These are phyloP conservation scores for Aricia artaxerxes DNA, from an alignment of 2,888 invertebrate genomes.

Conservation along the genomic window DNA sequence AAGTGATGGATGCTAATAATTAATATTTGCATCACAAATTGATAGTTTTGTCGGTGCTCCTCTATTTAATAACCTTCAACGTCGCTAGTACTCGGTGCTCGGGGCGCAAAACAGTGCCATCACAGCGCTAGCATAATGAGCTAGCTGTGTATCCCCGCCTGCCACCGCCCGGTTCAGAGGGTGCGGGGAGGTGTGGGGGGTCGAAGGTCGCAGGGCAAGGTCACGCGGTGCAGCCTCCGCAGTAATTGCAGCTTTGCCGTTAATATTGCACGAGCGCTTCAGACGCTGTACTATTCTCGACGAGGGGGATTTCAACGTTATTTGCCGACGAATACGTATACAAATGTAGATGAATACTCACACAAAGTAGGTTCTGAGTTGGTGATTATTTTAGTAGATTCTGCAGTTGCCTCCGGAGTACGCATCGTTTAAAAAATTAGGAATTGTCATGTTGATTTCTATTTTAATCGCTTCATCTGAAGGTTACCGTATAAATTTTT, in stretches of 20 bases:
- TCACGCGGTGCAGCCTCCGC: constrained; percentile 11
- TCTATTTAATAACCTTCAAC: neutral
- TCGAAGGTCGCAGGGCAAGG: constrained; percentile 27
- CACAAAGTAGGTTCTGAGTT: neutral
- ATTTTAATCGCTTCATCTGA: too few relatives aligned
- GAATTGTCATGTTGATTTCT: too few relatives aligned
- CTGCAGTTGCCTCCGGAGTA: neutral
- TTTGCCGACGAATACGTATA: neutral
- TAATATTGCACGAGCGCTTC: neutral
- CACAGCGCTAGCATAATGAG: constrained; percentile 5
- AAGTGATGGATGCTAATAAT: neutral
- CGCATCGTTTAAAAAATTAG: neutral
- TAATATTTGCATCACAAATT: neutral
- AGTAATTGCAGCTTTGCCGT: neutral
- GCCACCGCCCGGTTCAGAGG: neutral
- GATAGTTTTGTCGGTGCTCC: neutral
- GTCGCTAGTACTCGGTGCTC: neutral
- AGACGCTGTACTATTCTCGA: neutral
- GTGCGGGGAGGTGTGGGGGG: constrained; percentile 71
- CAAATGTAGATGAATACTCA: neutral
- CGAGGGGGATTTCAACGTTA: neutral
- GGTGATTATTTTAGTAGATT: neutral
- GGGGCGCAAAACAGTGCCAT: neutral
- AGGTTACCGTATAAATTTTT: too few relatives aligned
- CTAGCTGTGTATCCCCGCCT: neutral